These are phyloP conservation scores for Baronia brevicornis DNA, from an alignment of 2,888 invertebrate genomes.

Conservation along the genomic window DNA sequence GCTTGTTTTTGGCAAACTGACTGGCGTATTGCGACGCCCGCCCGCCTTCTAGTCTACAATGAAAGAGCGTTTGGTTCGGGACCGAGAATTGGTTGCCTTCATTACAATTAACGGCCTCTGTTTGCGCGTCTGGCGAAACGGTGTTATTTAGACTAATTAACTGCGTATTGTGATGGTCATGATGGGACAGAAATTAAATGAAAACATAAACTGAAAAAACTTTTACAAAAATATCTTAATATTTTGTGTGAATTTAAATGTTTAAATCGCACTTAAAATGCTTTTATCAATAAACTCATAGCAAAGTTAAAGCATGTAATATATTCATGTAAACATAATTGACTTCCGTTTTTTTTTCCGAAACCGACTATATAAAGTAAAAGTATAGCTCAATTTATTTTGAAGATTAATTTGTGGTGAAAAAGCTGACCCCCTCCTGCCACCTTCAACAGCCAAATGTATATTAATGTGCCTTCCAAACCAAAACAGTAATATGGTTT, in stretches of 20 bases:
- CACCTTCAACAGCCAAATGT: constrained; percentile 49
- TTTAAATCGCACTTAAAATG: too few species aligned
- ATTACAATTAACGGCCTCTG: constrained; percentile 63
- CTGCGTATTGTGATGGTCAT: constrained; percentile 53
- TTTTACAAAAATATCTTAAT: too few species aligned
- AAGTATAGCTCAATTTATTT: constrained; percentile 51
- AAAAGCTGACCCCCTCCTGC: constrained; percentile 41
- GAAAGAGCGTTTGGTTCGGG: constrained; percentile 60
- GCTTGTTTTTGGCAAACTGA: constrained; percentile 69
- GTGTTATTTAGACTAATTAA: constrained; percentile 70
- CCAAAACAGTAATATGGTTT: constrained; percentile 63
- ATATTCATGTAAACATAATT: too few species aligned
- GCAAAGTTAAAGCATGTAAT: too few species aligned
- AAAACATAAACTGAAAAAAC: too few species aligned
- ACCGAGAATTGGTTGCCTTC: constrained; percentile 63
- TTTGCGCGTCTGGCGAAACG: constrained; percentile 69
- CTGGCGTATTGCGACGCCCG: constrained; percentile 52
- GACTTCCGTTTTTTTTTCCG: too few species aligned
- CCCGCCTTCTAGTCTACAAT: constrained; percentile 54
- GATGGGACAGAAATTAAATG: constrained; percentile 49
- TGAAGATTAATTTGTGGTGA: constrained; percentile 57
- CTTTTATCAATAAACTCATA: too few species aligned
- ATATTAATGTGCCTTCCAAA: constrained; percentile 65
- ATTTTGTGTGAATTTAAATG: too few species aligned
- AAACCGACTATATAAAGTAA: constrained; percentile 25